Conservation (phyloP, 2,797 vertebrate species). For the Bradypus variegatus region DNA sequence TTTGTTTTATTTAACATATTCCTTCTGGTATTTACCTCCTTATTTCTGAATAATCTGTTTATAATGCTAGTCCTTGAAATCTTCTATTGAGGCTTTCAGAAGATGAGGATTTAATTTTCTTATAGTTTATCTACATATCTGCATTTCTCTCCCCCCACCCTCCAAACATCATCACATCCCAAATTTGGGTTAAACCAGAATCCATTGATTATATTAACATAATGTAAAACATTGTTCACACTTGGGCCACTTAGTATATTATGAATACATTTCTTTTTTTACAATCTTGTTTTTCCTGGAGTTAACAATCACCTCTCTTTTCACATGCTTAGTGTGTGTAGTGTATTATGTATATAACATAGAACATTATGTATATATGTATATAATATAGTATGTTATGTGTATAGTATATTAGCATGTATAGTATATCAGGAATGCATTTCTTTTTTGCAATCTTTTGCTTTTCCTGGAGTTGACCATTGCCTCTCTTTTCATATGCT, state of each 20-base stretch:
- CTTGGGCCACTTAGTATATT: neutral
- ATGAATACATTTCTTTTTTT: neutral
- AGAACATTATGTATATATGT: too few species aligned
- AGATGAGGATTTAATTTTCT: too few species aligned
- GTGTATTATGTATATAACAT: too few species aligned
- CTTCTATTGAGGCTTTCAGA: neutral
- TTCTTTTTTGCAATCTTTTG: neutral
- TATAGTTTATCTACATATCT: too few species aligned
- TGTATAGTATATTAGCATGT: too few species aligned
- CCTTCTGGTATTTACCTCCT: neutral
- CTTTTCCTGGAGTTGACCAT: neutral
- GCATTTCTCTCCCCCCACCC: too few species aligned
- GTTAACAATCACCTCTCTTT: neutral
- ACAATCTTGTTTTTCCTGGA: neutral
- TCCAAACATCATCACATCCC: neutral
- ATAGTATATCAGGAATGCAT: neutral
- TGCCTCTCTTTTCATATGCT: neutral
- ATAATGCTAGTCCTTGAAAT: neutral
- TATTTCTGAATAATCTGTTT: neutral
- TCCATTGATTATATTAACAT: too few species aligned
- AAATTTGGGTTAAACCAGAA: too few species aligned
- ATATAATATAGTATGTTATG: too few species aligned
- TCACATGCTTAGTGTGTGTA: neutral
- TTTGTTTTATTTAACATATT: fast-evolving
- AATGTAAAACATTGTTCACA: neutral